These are phyloP conservation scores for Xenops minutus DNA, from an alignment of 2,797 vertebrate species.

Conservation along the genomic window DNA sequence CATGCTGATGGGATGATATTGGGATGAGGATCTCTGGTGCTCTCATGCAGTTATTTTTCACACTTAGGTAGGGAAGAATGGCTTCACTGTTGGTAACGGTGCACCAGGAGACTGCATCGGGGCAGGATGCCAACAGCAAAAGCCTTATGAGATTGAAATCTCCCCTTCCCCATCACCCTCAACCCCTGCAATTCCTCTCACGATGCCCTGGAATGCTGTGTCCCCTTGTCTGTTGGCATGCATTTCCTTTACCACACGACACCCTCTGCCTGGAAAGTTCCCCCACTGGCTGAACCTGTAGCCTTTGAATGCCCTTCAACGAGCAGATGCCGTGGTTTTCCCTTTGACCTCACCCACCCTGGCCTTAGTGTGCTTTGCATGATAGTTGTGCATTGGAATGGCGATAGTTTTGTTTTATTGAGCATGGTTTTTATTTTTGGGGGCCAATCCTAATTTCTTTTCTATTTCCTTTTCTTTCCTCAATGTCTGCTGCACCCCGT, in stretches of 20 bases:
- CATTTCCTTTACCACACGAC: slow-evolving; percentile 58
- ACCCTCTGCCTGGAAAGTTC: slow-evolving; percentile 60
- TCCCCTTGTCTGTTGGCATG: slow-evolving; percentile 73
- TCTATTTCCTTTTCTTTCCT: slow-evolving; percentile 86
- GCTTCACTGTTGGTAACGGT: neutral
- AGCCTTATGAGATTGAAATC: neutral
- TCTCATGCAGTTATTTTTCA: neutral
- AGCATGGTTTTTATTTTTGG: slow-evolving; percentile 84
- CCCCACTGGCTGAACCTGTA: slow-evolving; percentile 42
- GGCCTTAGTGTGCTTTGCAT: slow-evolving; percentile 80
- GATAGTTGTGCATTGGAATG: slow-evolving; percentile 83
- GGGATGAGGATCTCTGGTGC: neutral
- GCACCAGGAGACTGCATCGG: neutral
- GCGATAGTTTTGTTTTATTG: slow-evolving; percentile 78
- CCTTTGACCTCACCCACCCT: slow-evolving; percentile 21
- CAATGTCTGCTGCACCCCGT: slow-evolving; percentile 75
- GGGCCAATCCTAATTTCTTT: slow-evolving; percentile 86
- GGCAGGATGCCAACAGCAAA: neutral
- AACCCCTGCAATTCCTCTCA: slow-evolving; percentile 26
- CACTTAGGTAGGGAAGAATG: neutral
- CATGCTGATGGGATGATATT: neutral
- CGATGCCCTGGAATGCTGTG: slow-evolving; percentile 43
- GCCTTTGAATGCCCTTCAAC: slow-evolving; percentile 54
- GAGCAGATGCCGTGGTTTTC: slow-evolving; percentile 52
- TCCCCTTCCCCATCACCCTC: neutral